Conservation (phyloP, 1,140 invertebrate genomes). For the Micrasema minimum region DNA sequence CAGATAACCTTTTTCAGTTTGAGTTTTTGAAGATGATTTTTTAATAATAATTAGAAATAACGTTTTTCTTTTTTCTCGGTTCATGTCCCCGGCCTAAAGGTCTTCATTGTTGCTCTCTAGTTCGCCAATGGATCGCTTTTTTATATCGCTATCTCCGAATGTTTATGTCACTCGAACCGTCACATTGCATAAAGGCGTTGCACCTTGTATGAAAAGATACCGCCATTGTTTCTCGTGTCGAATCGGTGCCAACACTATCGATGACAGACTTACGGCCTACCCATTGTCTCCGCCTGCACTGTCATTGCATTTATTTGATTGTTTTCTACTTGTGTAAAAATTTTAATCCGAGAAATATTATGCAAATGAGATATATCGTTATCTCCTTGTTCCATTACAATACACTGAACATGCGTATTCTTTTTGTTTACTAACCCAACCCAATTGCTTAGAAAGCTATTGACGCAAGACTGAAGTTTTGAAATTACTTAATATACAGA, state of each 20-base stretch:
- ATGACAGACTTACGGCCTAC: conserved; percentile 30
- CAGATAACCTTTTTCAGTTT: no score
- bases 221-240: conserved; percentile 25
- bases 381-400: neutral
- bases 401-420: neutral
- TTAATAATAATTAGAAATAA: no score
- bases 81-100: neutral
- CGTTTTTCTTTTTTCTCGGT: no score
- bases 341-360: neutral
- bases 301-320: conserved; percentile 30
- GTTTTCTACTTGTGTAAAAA: neutral
- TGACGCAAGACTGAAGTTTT: neutral
- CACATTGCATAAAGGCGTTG: conserved; percentile 34
- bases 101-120: neutral
- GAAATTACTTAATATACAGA: neutral
- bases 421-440: neutral
- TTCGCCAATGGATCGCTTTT: conserved; percentile 31
- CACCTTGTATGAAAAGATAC: conserved; percentile 34
- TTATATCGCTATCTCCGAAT: conserved; percentile 33
- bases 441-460: no score
- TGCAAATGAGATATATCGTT: conserved; percentile 9
- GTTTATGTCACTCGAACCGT: conserved; percentile 36
- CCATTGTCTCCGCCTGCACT: conserved; percentile 28
- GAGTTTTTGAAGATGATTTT: no score
- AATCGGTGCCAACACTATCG: conserved; percentile 17